A percentile compares a stretch with the other conserved stretches of the same genome.
These are phyloP conservation scores for Cyclopterus lumpus DNA, from an alignment of 2,797 vertebrate genomes.

Conservation along the genomic window DNA sequence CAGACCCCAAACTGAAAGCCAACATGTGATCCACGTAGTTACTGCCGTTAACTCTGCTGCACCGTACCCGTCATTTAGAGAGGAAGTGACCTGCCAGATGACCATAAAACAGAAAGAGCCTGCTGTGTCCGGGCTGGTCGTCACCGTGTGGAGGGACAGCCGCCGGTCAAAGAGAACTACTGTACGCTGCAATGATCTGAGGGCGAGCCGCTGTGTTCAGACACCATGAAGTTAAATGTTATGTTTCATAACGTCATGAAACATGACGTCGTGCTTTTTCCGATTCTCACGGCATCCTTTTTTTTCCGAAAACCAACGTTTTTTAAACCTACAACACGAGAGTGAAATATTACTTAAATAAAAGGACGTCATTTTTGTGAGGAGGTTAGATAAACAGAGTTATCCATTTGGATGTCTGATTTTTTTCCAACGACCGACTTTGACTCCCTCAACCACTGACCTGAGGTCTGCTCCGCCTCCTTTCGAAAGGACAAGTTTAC, in stretches of 20 bases:
- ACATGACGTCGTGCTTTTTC: not conserved
- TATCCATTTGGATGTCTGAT: slow-evolving; percentile 5
- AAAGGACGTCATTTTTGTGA: slow-evolving; percentile 26
- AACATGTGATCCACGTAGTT: too few species aligned
- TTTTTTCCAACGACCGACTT: slow-evolving; percentile 13
- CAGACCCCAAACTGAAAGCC: slow-evolving; percentile 49
- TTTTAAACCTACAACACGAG: not conserved
- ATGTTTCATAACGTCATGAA: not conserved
- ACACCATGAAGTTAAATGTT: slow-evolving; percentile 23
- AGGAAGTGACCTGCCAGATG: slow-evolving; percentile 69
- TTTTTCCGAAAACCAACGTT: not conserved
- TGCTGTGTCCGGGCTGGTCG: slow-evolving; percentile 53
- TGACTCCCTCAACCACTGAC: slow-evolving; percentile 1
- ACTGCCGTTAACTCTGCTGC: slow-evolving; percentile 29
- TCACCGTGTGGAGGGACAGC: slow-evolving; percentile 37
- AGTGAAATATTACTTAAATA: slow-evolving; percentile 53
- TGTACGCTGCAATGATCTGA: slow-evolving; percentile 48
- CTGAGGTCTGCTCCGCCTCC: slow-evolving; percentile 6
- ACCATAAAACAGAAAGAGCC: slow-evolving; percentile 68
- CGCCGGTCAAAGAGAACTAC: slow-evolving; percentile 58
- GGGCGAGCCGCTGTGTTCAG: slow-evolving; percentile 10
- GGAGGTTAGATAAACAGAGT: slow-evolving; percentile 8
- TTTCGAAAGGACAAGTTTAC: not conserved
- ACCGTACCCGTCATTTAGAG: slow-evolving; percentile 55
- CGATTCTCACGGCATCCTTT: not conserved